Evolutionary conservation across 1,140 invertebrate species (phyloP).

Genomic region (Pseudobourletiella spinata): DNA sequence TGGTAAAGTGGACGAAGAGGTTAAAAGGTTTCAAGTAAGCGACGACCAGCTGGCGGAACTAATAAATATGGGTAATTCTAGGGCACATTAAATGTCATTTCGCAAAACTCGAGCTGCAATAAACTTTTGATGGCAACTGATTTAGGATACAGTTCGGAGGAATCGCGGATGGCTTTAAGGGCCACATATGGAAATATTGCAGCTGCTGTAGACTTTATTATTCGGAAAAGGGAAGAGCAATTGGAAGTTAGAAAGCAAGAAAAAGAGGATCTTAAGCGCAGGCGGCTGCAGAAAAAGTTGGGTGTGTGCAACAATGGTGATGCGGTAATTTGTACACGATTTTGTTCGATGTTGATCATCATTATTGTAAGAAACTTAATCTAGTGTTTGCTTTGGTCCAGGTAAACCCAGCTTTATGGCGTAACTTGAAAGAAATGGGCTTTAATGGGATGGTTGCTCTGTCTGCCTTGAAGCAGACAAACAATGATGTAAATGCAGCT

Average conservation of each 20-base stretch:
- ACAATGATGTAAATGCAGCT: conserved; percentile 57
- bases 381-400: too few relatives aligned
- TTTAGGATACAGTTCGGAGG: conserved; percentile 52
- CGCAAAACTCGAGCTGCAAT: neutral
- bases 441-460: conserved; percentile 48
- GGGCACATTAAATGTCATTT: neutral
- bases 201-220: conserved; percentile 54
- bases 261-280: conserved; percentile 45
- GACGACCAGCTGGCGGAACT: conserved; percentile 47
- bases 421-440: conserved; percentile 57
- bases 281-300: conserved; percentile 43
- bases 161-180: conserved; percentile 56
- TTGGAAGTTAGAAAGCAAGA: conserved; percentile 46
- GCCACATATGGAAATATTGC: conserved; percentile 51
- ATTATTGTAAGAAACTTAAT: too few relatives aligned
- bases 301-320: conserved; percentile 45
- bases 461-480: conserved; percentile 51
- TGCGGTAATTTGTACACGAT: too few relatives aligned
- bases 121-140: conserved; percentile 2
- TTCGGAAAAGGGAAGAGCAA: conserved; percentile 47
- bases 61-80: conserved; percentile 48
- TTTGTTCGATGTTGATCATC: too few relatives aligned
- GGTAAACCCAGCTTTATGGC: conserved; percentile 47
- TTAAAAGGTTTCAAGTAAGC: conserved; percentile 53
- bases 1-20: conserved; percentile 50